Evolutionary conservation across 2,888 invertebrate genomes (phyloP), one percentile per base, ranked within the genome.

Genomic region (Bellardia bayeri): DNA sequence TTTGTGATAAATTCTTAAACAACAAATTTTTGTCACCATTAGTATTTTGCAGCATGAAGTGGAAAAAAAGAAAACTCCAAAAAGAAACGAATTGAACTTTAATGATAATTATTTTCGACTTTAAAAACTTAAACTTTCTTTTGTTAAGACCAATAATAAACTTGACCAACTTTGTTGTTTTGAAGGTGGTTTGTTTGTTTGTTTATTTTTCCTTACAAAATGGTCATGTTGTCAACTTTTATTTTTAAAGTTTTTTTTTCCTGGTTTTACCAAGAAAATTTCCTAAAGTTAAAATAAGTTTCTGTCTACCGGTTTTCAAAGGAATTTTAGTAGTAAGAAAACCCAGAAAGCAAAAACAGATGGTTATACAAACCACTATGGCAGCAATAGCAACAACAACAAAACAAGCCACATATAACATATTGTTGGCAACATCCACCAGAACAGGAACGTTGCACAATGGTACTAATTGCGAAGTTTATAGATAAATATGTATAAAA

Each of bases 151-250:
- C 63, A 81, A 85, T 74, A 86, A 75, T 71, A 80, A 68, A 83
- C 83, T 86, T 89, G 88, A 84, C 89, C 89, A 89, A 89, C 72
- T 88, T 88, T 89, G 85, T 84, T 82, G 75, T 85, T 76, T 71
- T 85, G 83, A 16, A 61, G 68, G 74, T 49, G 63, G 23, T 80
- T 56, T 56, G 9, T 54, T 56, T 56, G 9, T 54, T 74, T 81
- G 75, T 79, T 78, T 81, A 58, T 84, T 87, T 64, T 75, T 58
- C 37, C 54, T 82, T 56, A 42, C 37, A 64, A 82, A 79, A 78
- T 88, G 71, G 66, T 82, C 83, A 85, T 86, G 81, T 81, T 86
- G 86, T 83, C 87, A 88, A 80, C 82, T 85, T 74, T 74, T 87
- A 37, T 37, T 37, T 37, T 37, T n/a, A n/a, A 16, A 9, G 42